A percentile compares a stretch with the other conserved stretches of the same genome.
Conservation (phyloP, 2,113 vertebrate genomes). For the Vireo altiloquus region DNA sequence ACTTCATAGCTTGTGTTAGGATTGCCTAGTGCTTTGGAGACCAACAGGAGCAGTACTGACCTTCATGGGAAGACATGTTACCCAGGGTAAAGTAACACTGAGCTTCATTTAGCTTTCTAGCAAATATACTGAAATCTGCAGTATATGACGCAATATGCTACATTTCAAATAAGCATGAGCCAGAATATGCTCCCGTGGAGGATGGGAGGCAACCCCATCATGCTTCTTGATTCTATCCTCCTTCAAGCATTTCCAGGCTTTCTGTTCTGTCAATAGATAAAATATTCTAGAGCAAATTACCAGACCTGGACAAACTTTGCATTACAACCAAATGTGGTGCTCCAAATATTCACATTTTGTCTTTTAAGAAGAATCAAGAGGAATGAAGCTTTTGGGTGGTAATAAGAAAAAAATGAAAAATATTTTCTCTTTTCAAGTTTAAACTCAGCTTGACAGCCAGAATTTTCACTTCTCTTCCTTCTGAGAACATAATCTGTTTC, state of each 20-base stretch:
- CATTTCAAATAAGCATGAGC: neutral
- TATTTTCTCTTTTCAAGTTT: neutral
- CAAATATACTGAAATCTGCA: neutral
- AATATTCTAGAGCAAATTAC: neutral
- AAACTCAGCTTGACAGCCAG: neutral
- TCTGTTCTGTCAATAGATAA: neutral
- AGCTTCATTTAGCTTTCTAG: neutral
- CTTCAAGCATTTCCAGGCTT: neutral
- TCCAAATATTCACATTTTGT: neutral
- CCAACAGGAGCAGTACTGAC: neutral
- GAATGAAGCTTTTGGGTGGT: neutral
- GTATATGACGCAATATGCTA: neutral
- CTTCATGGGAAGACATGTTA: neutral
- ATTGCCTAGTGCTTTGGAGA: neutral
- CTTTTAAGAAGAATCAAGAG: neutral
- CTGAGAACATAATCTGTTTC: neutral
- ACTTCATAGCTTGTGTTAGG: neutral
- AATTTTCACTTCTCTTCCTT: neutral
- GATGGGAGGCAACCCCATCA: neutral
- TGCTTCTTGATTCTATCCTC: neutral
- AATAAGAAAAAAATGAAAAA: neutral
- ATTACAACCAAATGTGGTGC: neutral
- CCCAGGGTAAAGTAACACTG: neutral
- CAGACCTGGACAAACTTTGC: neutral
- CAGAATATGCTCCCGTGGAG: accelerated